phyloP scores from a whole-genome alignment of 2,888 invertebrate genomes.

The Lepidochrysops patricia region DNA sequence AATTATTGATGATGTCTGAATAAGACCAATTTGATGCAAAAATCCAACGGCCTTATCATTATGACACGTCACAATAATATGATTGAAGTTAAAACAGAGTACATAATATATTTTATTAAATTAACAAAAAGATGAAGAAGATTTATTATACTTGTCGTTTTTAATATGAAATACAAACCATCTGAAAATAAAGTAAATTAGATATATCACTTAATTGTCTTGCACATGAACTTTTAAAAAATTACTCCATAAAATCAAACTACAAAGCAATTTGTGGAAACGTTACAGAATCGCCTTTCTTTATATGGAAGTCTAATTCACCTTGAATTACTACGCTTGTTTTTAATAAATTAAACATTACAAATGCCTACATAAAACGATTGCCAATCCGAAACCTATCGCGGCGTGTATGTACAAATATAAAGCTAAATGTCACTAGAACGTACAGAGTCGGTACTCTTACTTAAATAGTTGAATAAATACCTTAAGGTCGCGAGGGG shows the following conservation, averaged over 20 bases:
- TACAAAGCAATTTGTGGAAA: background rate
- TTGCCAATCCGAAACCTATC: conserved; percentile 1
- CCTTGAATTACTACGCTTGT: conserved; percentile 6
- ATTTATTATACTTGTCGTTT: too few species aligned
- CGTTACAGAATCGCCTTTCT: background rate
- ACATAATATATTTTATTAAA: too few species aligned
- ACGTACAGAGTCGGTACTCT: background rate
- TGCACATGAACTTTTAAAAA: too few species aligned
- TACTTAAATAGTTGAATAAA: background rate
- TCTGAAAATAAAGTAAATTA: too few species aligned
- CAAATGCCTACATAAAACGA: conserved; percentile 1
- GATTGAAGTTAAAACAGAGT: too few species aligned
- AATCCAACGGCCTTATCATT: too few species aligned
- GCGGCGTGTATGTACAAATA: background rate
- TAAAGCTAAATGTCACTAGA: conserved; percentile 9
- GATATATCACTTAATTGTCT: too few species aligned
- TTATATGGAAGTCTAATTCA: conserved; percentile 4
- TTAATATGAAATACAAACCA: too few species aligned
- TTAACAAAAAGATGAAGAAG: too few species aligned
- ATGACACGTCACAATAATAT: too few species aligned
- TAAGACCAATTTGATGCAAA: too few species aligned
- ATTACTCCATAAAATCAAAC: background rate
- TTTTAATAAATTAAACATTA: conserved; percentile 10
- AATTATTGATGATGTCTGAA: too few species aligned
- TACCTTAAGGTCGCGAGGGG: background rate